These are phyloP conservation scores for Sarcophilus harrisii DNA, from an alignment of 2,797 vertebrate species.

Conservation along the genomic window DNA sequence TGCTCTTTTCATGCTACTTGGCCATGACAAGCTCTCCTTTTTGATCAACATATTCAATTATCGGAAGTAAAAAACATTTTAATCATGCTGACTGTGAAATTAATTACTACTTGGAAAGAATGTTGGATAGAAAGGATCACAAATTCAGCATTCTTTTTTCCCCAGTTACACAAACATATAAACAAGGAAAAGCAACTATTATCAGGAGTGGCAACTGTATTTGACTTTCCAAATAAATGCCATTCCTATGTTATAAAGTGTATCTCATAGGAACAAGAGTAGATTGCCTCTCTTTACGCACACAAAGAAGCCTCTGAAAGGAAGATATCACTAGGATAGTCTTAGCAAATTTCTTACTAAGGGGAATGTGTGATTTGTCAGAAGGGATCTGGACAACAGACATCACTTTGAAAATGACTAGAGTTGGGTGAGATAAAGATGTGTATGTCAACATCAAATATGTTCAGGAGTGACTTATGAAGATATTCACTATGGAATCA, in stretches of 20 bases:
- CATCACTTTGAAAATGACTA: constrained; percentile 15
- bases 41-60: constrained; percentile 64
- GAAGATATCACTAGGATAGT: constrained; percentile 20
- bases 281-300: constrained; percentile 36
- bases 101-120: constrained; percentile 66
- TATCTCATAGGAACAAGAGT: neutral
- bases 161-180: neutral
- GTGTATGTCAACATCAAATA: neutral
- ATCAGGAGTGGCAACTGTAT: constrained; percentile 10
- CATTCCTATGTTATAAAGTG: constrained; percentile 14
- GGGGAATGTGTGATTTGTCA: neutral
- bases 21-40: constrained; percentile 66
- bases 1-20: constrained; percentile 69
- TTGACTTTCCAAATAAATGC: constrained; percentile 38
- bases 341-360: constrained; percentile 20
- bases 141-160: neutral
- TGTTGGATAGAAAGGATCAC: neutral
- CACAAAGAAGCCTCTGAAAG: constrained; percentile 9
- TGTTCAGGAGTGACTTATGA: neutral
- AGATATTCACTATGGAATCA: neutral
- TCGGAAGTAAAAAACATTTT: constrained; percentile 62
- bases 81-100: constrained; percentile 60
- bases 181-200: constrained; percentile 32
- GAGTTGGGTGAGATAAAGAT: constrained; percentile 18
- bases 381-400: neutral